Percentiles rank a stretch among this genome's conserved stretches.
Evolutionary conservation across 2,113 vertebrate species (phyloP).

Genomic region (Strix uralensis): DNA sequence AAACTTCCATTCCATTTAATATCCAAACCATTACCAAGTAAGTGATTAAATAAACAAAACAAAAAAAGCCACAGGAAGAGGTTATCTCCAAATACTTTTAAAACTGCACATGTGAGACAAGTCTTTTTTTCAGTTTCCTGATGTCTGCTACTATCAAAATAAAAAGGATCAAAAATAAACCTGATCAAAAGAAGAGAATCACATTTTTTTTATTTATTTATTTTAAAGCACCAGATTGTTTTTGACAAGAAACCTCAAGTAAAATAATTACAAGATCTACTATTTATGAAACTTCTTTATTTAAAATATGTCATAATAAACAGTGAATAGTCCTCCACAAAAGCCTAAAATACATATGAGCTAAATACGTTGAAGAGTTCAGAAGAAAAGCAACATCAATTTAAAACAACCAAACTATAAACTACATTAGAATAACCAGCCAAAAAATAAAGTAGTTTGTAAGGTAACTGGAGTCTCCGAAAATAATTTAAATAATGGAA

Average conservation of each 20-base stretch:
- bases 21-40: background rate
- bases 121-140: background rate
- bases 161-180: background rate
- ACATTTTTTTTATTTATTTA: background rate
- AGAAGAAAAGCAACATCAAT: constrained; percentile 66
- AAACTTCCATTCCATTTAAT: background rate
- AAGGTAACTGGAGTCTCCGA: background rate
- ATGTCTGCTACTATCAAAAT: background rate
- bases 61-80: background rate
- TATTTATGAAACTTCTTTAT: constrained; percentile 42
- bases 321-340: constrained; percentile 62
- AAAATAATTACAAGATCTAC: background rate
- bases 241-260: background rate
- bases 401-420: constrained; percentile 33
- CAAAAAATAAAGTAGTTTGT: background rate
- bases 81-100: background rate
- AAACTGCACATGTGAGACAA: background rate
- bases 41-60: background rate
- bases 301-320: constrained; percentile 74
- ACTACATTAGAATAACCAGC: background rate
- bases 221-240: background rate
- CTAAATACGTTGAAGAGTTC: constrained; percentile 67
- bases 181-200: background rate
- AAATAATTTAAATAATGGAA: background rate
- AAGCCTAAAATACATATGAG: constrained; percentile 68